Percentiles rank a stretch among this genome's conserved stretches.
These are phyloP conservation scores for Tetrax tetrax DNA, from an alignment of 2,113 vertebrate genomes.

Conservation along the genomic window DNA sequence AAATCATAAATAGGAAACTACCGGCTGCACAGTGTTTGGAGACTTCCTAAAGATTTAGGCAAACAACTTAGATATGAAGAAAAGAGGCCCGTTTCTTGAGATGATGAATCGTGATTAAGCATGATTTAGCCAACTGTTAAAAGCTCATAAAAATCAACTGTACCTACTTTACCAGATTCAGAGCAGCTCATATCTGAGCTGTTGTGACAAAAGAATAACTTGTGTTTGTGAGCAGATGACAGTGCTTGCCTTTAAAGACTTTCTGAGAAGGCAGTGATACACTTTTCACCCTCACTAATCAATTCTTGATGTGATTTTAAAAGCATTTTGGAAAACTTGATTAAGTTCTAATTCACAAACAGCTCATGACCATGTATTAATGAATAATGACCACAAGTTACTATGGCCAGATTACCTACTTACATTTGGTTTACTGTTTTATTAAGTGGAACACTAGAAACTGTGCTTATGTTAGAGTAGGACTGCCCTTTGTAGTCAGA, in stretches of 20 bases:
- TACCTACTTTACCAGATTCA: background rate
- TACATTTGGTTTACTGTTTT: background rate
- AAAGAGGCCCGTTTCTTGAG: background rate
- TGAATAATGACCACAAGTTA: background rate
- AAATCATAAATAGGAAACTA: background rate
- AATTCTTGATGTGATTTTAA: background rate
- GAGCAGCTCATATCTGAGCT: background rate
- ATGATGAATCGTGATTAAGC: background rate
- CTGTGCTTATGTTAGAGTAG: background rate
- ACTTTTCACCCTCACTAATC: background rate
- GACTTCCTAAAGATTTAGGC: background rate
- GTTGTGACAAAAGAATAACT: background rate
- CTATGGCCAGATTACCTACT: background rate
- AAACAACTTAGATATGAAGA: background rate
- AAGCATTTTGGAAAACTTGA: background rate
- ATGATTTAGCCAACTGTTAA: background rate
- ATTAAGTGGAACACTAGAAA: background rate
- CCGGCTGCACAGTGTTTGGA: background rate
- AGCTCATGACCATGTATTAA: background rate
- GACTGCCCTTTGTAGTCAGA: background rate
- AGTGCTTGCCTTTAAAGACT: background rate
- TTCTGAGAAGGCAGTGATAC: background rate
- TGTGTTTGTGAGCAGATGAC: background rate
- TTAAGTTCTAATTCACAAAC: background rate
- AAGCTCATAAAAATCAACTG: background rate